Evolutionary conservation across 1,140 invertebrate genomes (phyloP), one percentile per base, ranked within the genome.

Genomic region (Drosophila lowei): DNA sequence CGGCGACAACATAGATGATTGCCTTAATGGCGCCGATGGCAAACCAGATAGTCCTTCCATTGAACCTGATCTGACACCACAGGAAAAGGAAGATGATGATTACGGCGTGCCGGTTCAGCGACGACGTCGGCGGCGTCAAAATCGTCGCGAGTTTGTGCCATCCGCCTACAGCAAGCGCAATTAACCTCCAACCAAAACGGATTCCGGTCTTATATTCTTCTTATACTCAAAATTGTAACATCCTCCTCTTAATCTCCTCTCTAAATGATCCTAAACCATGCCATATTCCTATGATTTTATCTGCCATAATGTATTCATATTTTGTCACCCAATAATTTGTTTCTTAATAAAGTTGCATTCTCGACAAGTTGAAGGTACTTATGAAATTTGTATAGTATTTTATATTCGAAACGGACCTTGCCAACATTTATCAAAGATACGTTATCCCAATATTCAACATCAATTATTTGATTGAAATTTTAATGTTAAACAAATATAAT

Each of bases 111-210:
- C 62, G 4, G 59, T 9, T 0, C 77, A 88, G 47, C 77, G 73
- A 2, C 48, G 74, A 50, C 64, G 68, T 7, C 72, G 53, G 44
- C 46, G 65, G 1, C 52, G 57, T 6, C 54, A 74, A 6, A 53
- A 43, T 43, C 18, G 11, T 0, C 47, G 28, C 11, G 44, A 78
- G 23, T 88, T 88, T 6, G 48, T 71, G 9, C 58, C 75, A n/a
- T 86, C 81, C 6, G 4, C 58, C 1, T 88, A 90, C 63, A 89
- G 84, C 47, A 78, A 47, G 9, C 77, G 77, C 13, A 34, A 56
- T 8, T 18, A 38, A 38, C 4, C 9, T 11, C 42, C 15, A 23
- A 46, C 7, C 38, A 34, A 11, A 9, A 28, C 9, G 52, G 6
- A 47, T 25, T 34, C 6, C 2, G 15, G n/a, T 8, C 5, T 50